Evolutionary conservation across 2,113 vertebrate genomes (phyloP).

Genomic region (Numenius arquata): DNA sequence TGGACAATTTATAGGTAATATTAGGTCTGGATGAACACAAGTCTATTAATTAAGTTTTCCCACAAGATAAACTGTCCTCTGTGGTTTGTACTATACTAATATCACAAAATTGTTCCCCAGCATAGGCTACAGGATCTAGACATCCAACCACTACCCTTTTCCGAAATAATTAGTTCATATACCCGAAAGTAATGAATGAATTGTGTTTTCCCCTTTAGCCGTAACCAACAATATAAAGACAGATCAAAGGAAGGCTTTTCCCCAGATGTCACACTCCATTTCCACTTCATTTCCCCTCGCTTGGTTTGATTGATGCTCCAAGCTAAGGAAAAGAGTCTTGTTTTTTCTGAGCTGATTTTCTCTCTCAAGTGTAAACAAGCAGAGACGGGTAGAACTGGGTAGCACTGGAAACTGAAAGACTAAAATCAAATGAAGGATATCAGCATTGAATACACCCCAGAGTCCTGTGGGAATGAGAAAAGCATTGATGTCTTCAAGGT

Average conservation of each 20-base stretch:
- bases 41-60: neutral
- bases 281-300: slow-evolving; percentile 31
- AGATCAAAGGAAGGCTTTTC: slow-evolving; percentile 26
- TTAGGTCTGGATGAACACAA: neutral
- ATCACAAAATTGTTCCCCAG: neutral
- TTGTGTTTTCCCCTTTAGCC: neutral
- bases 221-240: neutral
- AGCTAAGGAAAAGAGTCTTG: neutral
- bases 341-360: slow-evolving; percentile 5
- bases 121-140: neutral
- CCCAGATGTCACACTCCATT: slow-evolving; percentile 15
- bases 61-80: neutral
- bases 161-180: neutral
- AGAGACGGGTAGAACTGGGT: neutral
- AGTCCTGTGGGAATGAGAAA: neutral
- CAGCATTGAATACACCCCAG: neutral
- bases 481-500: neutral
- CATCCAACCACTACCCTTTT: neutral
- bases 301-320: slow-evolving; percentile 2
- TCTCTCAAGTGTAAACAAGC: slow-evolving; percentile 4
- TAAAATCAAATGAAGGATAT: neutral
- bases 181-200: neutral
- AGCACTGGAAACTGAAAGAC: neutral
- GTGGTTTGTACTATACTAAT: neutral
- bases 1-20: neutral